phyloP scores from a whole-genome alignment of 2,797 vertebrate genomes.

The Nasua narica region DNA sequence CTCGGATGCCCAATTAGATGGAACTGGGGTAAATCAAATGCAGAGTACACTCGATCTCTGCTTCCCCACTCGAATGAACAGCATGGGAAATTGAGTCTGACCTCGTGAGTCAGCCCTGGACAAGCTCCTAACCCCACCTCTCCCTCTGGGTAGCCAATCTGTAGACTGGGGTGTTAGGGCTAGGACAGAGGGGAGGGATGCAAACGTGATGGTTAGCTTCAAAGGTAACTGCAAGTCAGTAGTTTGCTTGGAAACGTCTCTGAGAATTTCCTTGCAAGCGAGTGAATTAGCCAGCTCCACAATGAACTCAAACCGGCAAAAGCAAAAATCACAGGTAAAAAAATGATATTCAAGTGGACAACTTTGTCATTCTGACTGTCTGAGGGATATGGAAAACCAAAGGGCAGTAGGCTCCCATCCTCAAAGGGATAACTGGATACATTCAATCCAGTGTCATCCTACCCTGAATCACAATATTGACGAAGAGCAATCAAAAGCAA shows the following conservation, averaged over 20 bases:
- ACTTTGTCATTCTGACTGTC: background rate
- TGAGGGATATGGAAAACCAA: background rate
- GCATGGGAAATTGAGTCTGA: conserved; percentile 68
- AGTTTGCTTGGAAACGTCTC: background rate
- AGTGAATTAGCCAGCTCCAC: background rate
- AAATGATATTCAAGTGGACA: background rate
- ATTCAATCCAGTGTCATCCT: background rate
- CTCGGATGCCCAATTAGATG: conserved; percentile 63
- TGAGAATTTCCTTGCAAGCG: background rate
- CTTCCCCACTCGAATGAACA: conserved; percentile 50
- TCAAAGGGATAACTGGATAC: background rate
- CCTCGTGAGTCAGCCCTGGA: background rate
- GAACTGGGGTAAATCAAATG: background rate
- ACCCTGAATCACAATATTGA: background rate
- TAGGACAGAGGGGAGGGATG: background rate
- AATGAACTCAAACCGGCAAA: background rate
- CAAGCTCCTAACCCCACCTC: background rate
- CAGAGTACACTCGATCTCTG: conserved; percentile 25
- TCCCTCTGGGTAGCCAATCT: background rate
- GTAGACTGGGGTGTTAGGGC: background rate
- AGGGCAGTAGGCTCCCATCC: background rate
- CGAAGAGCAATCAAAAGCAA: background rate
- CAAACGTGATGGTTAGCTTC: background rate
- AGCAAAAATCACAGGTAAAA: background rate
- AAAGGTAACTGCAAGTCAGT: background rate